Base-by-base conservation (phyloP, 2,888 invertebrate genomes). In the Seira musarum region DNA sequence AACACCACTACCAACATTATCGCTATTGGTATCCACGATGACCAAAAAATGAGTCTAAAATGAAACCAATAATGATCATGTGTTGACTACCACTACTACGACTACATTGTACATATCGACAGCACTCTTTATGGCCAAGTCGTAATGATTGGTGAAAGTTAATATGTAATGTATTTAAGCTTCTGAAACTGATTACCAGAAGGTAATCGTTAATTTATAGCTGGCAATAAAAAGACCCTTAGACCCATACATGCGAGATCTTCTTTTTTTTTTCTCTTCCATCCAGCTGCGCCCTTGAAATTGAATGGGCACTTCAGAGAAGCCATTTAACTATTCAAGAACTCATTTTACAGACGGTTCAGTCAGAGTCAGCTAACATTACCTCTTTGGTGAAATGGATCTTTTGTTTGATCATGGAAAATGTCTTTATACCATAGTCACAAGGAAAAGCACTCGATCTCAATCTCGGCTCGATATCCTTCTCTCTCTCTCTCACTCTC, bases 231-330 rank as follows among this genome's bases (percentile, higher is more conserved):
- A 77, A 71, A 67, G 30, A 22, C 22, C 70, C 77, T 63, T 66
- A 65, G 35, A 66, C 22, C 57, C 13, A 40, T n/a, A n/a, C 40
- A n/a, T n/a, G 40, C 13, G 13, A 13, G 40, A 13, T 40, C 40
- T 40, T 13, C 40, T 40, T 25, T 71, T n/a, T n/a, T n/a, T n/a
- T n/a, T n/a, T n/a, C n/a, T n/a, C n/a, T 65, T 65, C 64, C 19
- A 66, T 71, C 78, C 65, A 78, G 78, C 71, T 71, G 78, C 61
- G 78, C 67, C 71, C 78, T 71, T 71, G 78, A 71, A 71, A 76
- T 69, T 75, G 63, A 77, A 77, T 63, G 65, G 64, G 68, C 35
- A 70, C 77, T 77, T 77, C 21, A 70, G 49, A 64, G 65, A 67
- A 40, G 57, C 73, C 66, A 73, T 73, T 66, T 73, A 53, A 30